Base-by-base conservation (phyloP, 2,888 invertebrate genomes). In the Drosophila mettleri region DNA sequence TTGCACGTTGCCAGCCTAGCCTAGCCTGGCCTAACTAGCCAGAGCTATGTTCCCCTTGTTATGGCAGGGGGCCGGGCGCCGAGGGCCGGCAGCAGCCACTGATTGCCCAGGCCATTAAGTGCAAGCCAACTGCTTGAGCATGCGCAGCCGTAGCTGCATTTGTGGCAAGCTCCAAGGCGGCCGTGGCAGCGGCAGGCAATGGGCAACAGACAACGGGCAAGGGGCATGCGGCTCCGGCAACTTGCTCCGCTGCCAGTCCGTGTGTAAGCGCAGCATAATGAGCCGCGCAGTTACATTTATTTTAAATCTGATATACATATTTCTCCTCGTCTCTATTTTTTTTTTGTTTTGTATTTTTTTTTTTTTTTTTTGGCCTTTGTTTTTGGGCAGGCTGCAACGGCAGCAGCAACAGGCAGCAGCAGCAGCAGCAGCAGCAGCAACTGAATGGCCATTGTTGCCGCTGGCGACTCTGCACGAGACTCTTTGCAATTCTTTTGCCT, bases 251-350 rank as follows among this genome's bases (percentile, higher is more conserved):
- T 61, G 66, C 67, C 57, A 52, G 54, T 41, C 58, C 38, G 78
- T 78, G 78, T 86, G 83, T 76, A 83, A 86, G 83, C 84, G 65
- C 87, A 81, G 85, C 85, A 86, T 89, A 86, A 89, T 86, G 86
- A 86, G 86, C 85, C 81, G 88, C 86, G 89, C 89, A 86, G 86
- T 89, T 89, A 89, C 86, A 90, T 89, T 88, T 90, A 89, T 89
- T 88, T 90, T 88, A 90, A 90, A 88, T 90, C 90, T 90, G 88
- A 88, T 88, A 90, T 85, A 88, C 89, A 89, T 88, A 90, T 88
- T 85, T 88, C 83, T 83, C 75, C 64, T 69, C 65, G 66, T 71
- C 67, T 51, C 61, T 58, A 39, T 57, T 60, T 34, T 64, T 68
- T 43, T 58, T 51, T 54, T 58, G 64, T 70, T 70, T 81, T 75